phyloP scores from a whole-genome alignment of 2,888 invertebrate species.

The Poecilus cupreus region DNA sequence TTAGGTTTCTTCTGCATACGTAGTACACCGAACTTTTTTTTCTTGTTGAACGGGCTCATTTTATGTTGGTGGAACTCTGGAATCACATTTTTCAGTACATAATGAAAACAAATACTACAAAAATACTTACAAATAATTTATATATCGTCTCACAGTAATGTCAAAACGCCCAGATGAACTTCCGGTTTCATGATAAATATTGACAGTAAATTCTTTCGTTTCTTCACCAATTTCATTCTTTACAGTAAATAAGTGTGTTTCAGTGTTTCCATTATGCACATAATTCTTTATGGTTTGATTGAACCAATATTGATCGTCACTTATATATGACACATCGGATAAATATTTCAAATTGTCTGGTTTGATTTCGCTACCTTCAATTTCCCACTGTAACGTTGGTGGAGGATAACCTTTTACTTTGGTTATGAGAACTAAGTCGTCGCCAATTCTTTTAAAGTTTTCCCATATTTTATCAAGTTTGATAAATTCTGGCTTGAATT shows the following conservation, averaged over 20 bases:
- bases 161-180: too few relatives aligned
- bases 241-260: neutral
- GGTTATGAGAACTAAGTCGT: neutral
- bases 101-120: too few relatives aligned
- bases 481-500: neutral
- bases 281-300: neutral
- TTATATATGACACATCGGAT: neutral
- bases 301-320: conserved; percentile 12
- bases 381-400: neutral
- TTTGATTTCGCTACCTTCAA: neutral
- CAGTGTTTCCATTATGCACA: neutral
- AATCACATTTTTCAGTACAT: too few relatives aligned
- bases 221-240: neutral
- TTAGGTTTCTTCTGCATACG: too few relatives aligned
- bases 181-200: neutral
- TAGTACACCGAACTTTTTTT: too few relatives aligned
- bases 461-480: neutral
- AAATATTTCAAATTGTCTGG: neutral
- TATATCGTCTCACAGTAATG: too few relatives aligned
- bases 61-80: too few relatives aligned
- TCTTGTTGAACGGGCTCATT: too few relatives aligned
- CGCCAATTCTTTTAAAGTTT: neutral
- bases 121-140: too few relatives aligned
- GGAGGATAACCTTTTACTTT: conserved; percentile 28
- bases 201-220: neutral